Conservation (phyloP, 1,140 invertebrate genomes). For the Ceratoteleas bidentatus region DNA sequence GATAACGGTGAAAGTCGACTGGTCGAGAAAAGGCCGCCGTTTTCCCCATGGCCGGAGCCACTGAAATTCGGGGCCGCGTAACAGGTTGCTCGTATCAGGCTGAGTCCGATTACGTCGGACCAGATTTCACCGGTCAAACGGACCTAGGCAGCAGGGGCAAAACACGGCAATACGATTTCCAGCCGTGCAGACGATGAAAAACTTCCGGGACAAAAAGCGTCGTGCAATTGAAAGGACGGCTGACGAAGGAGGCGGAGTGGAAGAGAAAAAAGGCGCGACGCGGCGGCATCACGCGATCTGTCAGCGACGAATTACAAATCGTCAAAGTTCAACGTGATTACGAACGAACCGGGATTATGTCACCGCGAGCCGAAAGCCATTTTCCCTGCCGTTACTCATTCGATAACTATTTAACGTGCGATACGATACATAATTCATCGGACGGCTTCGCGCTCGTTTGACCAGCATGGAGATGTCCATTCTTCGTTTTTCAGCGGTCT, state of each 20-base stretch:
- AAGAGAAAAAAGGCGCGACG: not conserved
- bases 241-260: no score
- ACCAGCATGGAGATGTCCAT: conserved; percentile 34
- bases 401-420: conserved; percentile 48
- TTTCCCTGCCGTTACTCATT: conserved; percentile 41
- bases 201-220: conserved; percentile 11
- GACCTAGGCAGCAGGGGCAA: conserved; percentile 1
- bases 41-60: conserved; percentile 30
- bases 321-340: conserved; percentile 27
- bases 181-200: conserved; percentile 2
- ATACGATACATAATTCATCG: conserved; percentile 50
- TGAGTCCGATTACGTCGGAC: conserved; percentile 47
- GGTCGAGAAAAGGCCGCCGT: conserved; percentile 23
- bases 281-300: no score
- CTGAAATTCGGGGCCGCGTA: conserved; percentile 34
- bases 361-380: conserved; percentile 22
- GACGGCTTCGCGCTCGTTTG: conserved; percentile 19
- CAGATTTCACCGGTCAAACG: conserved; percentile 35
- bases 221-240: no score
- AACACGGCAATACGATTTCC: conserved; percentile 29
- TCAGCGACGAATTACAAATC: conserved; percentile 12
- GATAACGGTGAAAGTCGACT: conserved; percentile 46
- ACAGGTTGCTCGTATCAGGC: conserved; percentile 52
- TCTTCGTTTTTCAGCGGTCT: conserved; percentile 29
- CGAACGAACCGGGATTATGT: conserved; percentile 31